Evolutionary conservation across 2,797 vertebrate species (phyloP).

Genomic region (Sebastes iracundus): DNA sequence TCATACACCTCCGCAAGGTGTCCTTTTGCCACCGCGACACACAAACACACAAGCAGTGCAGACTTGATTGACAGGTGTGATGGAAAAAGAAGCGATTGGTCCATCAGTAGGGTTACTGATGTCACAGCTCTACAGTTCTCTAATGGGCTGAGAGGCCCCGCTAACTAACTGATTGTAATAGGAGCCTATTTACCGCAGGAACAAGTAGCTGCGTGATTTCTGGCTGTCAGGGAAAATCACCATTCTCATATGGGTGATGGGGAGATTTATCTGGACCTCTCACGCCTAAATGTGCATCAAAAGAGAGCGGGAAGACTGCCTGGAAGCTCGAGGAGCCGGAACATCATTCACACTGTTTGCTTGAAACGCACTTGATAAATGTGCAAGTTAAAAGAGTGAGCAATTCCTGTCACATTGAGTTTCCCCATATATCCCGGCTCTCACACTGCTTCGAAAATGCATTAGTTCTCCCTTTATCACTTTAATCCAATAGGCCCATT

Average conservation of each 20-base stretch:
- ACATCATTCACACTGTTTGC: constrained; percentile 49
- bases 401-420: constrained; percentile 66
- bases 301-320: constrained; percentile 32
- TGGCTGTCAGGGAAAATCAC: constrained; percentile 45
- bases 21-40: constrained; percentile 11
- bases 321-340: constrained; percentile 25
- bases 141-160: constrained; percentile 17
- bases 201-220: constrained; percentile 45
- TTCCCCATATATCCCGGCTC: constrained; percentile 54
- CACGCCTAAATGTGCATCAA: constrained; percentile 37
- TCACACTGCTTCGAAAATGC: constrained; percentile 53
- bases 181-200: constrained; percentile 40
- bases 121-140: constrained; percentile 12
- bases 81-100: constrained; percentile 56
- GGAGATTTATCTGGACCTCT: constrained; percentile 46
- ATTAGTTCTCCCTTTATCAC: constrained; percentile 69
- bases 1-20: constrained; percentile 35
- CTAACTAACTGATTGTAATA: constrained; percentile 48
- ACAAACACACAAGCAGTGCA: not conserved
- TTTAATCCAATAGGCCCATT: constrained; percentile 70
- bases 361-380: constrained; percentile 58
- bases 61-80: constrained; percentile 59
- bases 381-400: constrained; percentile 61
- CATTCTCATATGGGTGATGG: constrained; percentile 19
- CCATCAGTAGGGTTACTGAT: constrained; percentile 40